Evolutionary conservation across 2,113 vertebrate species (phyloP).

Genomic region (Albula glossodonta): DNA sequence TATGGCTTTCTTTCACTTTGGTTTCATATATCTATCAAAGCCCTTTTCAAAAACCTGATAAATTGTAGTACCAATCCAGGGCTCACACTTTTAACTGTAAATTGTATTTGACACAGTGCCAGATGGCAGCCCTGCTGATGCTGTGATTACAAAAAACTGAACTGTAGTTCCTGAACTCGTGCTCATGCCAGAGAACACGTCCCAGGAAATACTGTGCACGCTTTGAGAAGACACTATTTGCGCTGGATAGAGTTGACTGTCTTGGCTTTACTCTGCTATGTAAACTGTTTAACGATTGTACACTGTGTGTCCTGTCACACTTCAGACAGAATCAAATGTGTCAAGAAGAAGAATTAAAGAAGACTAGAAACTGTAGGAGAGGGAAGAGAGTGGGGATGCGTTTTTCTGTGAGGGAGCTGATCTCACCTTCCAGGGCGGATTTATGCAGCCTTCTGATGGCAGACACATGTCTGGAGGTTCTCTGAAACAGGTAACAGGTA

Average conservation of each 20-base stretch:
- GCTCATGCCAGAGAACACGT: background rate
- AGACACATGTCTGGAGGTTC: conserved; percentile 46
- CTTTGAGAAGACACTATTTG: background rate
- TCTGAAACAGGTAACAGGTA: conserved; percentile 49
- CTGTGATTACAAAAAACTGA: too few relatives aligned
- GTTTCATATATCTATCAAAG: too few relatives aligned
- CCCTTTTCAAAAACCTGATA: too few relatives aligned
- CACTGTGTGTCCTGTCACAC: too few relatives aligned
- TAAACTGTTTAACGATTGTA: too few relatives aligned
- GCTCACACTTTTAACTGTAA: too few relatives aligned
- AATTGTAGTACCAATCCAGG: too few relatives aligned
- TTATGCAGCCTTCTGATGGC: conserved; percentile 61
- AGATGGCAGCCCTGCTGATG: too few relatives aligned
- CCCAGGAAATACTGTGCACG: background rate
- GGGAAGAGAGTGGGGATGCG: background rate
- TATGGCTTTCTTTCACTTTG: too few relatives aligned
- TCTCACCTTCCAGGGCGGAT: conserved; percentile 71
- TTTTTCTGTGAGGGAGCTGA: background rate
- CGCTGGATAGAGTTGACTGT: too few relatives aligned
- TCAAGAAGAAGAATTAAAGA: background rate
- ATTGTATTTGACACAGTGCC: too few relatives aligned
- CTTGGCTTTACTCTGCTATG: too few relatives aligned
- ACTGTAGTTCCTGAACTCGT: background rate
- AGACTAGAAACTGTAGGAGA: background rate
- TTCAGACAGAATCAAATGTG: background rate